Percentiles rank a stretch among this genome's conserved stretches.
Evolutionary conservation across 2,113 vertebrate species (phyloP).

Genomic region (Pluvianellus socialis): DNA sequence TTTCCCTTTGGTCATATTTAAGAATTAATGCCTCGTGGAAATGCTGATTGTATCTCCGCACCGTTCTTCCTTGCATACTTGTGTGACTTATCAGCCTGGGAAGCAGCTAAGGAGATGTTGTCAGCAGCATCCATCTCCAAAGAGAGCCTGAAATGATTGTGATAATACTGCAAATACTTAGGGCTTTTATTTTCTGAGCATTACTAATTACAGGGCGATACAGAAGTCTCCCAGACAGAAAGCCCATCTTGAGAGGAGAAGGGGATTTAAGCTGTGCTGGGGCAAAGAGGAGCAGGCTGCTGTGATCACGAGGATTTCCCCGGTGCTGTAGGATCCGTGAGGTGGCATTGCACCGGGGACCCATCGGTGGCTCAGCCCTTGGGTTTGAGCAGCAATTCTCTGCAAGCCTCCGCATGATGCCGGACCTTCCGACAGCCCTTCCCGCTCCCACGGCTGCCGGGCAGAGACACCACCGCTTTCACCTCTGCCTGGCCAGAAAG

Average conservation of each 20-base stretch:
- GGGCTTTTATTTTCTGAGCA: neutral
- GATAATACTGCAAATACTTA: neutral
- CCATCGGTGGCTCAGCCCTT: neutral
- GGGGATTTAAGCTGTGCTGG: too few species aligned
- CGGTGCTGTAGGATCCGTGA: fast-evolving
- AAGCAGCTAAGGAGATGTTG: constrained; percentile 49
- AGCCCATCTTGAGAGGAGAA: neutral
- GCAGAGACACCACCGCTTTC: neutral
- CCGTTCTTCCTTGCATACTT: neutral
- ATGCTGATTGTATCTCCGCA: constrained; percentile 8
- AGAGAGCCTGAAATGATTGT: neutral
- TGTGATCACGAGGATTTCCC: fast-evolving
- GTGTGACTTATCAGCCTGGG: constrained; percentile 47
- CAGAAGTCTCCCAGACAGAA: neutral
- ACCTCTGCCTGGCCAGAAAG: neutral
- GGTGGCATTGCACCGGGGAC: neutral
- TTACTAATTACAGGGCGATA: neutral
- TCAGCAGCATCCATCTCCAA: neutral
- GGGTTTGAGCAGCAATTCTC: neutral
- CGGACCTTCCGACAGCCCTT: neutral
- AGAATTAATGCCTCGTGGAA: neutral
- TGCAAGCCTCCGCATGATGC: too few species aligned
- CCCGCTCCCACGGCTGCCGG: fast-evolving
- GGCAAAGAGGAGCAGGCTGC: neutral
- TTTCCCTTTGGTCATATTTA: neutral